Evolutionary conservation across 2,113 vertebrate genomes (phyloP).

Genomic region (Sigmodon hispidus): DNA sequence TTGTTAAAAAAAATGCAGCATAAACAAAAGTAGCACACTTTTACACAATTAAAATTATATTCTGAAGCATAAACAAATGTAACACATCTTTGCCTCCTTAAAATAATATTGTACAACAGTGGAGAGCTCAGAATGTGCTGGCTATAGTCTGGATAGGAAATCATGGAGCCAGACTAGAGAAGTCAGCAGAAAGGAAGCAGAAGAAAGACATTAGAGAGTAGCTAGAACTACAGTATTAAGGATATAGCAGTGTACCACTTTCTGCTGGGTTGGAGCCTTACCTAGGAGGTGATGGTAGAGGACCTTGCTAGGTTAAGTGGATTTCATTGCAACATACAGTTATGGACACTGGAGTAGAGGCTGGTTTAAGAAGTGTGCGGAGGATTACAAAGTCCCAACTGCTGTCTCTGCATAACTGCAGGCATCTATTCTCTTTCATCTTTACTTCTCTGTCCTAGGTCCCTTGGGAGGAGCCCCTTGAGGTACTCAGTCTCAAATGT

Average conservation of each 20-base stretch:
- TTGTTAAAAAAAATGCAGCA: background rate
- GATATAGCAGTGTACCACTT: background rate
- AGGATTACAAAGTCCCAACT: background rate
- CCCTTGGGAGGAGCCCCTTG: background rate
- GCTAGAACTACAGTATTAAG: background rate
- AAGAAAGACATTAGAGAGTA: background rate
- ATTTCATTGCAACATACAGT: background rate
- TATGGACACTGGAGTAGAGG: background rate
- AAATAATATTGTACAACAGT: background rate
- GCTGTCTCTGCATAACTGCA: background rate
- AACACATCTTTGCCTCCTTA: background rate
- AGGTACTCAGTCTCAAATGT: conserved; percentile 24
- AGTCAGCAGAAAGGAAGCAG: background rate
- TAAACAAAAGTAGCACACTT: background rate
- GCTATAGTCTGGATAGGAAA: background rate
- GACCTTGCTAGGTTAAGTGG: background rate
- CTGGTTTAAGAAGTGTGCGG: background rate
- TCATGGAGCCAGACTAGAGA: background rate
- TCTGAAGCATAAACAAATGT: background rate
- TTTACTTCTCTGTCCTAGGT: conserved; percentile 55
- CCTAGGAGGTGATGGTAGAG: background rate
- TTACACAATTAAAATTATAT: background rate
- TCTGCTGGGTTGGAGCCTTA: background rate
- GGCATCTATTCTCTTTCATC: conserved; percentile 19
- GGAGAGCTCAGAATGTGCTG: background rate